Percentiles rank a stretch among this genome's conserved stretches.
Evolutionary conservation across 2,888 invertebrate genomes (phyloP).

Genomic region (Anagyrus pseudococci): DNA sequence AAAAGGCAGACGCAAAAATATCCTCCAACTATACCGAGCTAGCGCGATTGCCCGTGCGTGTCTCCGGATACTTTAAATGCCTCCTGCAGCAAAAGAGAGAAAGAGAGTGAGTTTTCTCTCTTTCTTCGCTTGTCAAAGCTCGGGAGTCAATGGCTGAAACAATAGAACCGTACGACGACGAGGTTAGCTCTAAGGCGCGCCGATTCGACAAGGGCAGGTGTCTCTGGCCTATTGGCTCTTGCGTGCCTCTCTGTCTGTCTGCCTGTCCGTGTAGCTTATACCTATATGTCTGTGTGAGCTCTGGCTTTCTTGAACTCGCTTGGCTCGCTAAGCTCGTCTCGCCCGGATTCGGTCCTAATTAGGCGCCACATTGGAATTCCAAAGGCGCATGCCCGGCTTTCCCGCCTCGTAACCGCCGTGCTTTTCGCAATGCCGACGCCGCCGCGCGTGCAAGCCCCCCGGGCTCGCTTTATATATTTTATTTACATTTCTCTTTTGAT

Average conservation of each 20-base stretch:
- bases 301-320: neutral
- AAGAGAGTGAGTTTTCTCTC: no score
- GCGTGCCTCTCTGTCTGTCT: neutral
- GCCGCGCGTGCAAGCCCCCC: neutral
- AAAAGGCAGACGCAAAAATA: no score
- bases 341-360: slow-evolving; percentile 22
- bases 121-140: no score
- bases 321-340: slow-evolving; percentile 1
- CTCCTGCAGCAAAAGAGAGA: no score
- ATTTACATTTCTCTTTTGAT: neutral
- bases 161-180: no score
- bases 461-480: neutral
- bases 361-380: slow-evolving; percentile 20
- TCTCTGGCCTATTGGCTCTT: slow-evolving; percentile 16
- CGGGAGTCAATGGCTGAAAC: no score
- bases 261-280: neutral
- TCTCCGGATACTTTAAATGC: no score
- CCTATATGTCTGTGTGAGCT: neutral
- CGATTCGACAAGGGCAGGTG: slow-evolving; percentile 16
- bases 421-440: neutral
- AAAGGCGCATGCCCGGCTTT: neutral
- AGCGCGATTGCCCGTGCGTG: no score
- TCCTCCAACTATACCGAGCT: no score
- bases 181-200: no score
- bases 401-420: no score